Evolutionary conservation across 2,888 invertebrate genomes (phyloP), one percentile per base, ranked within the genome.

Genomic region (Drosophila neonasuta): DNA sequence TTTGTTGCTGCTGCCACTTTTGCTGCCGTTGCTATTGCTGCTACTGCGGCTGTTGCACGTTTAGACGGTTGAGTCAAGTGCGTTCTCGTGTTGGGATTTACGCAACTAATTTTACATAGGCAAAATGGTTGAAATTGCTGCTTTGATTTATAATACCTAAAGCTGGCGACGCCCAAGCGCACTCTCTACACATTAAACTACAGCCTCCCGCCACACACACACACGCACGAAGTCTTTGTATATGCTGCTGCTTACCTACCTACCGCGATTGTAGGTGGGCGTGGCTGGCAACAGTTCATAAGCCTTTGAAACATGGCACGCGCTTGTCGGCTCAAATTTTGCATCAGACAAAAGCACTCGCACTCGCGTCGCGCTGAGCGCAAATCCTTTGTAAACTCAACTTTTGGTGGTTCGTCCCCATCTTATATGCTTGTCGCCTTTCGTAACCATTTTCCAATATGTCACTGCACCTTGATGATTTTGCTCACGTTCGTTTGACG

Each of bases 31-130:
- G 30, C 8, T 32, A 17, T 15, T 13, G n/a, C 49, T 15, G 15
- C 13, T 15, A 54, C 50, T 52, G 56, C 20, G 64, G 41, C 56
- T 63, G 62, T 36, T 74, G 70, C 66, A 70, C 64, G 70, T 63
- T 68, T 57, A 62, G 69, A 51, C 51, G 57, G 59, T 57, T 71
- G 65, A 63, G 65, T 68, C 84, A 78, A 83, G 87, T 86, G 77
- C 78, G 78, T 84, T 84, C 72, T 82, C 84, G 80, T 84, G 87
- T 84, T 86, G 83, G 87, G 84, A 84, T 72, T 87, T 86, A 79
- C 77, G 80, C 77, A 82, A 85, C 86, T 85, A 85, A 87, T 87
- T 83, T 85, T 68, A 72, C 86, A 77, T 85, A 82, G 85, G 70
- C 83, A 49, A 73, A 81, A 76, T 74, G 54, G 50, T 56, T 34